These are phyloP conservation scores for Sarcophaga caerulescens DNA, from an alignment of 2,888 invertebrate genomes.

Conservation along the genomic window DNA sequence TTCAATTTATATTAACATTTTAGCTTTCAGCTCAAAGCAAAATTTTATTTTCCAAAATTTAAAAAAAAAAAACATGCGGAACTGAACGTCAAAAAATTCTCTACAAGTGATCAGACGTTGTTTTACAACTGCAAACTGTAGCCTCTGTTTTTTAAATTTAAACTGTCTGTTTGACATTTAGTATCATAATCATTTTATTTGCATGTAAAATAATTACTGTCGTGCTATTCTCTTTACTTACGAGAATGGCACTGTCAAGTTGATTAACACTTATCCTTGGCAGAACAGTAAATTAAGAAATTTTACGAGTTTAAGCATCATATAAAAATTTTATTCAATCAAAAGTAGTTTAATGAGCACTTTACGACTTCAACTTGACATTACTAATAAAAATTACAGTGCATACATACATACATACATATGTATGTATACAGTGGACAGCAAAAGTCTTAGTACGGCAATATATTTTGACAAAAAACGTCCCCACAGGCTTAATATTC, in stretches of 20 bases:
- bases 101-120: conserved; percentile 15
- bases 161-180: not conserved
- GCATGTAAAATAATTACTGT: no score
- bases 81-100: conserved; percentile 51
- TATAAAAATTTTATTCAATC: conserved; percentile 23
- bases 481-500: no score
- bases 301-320: conserved; percentile 46
- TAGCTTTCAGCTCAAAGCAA: no score
- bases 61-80: conserved; percentile 15
- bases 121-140: conserved; percentile 37
- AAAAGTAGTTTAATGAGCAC: conserved; percentile 16
- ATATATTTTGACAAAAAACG: no score
- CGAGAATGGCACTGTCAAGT: conserved; percentile 28
- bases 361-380: conserved; percentile 29
- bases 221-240: conserved; percentile 1
- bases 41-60: no score
- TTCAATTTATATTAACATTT: no score
- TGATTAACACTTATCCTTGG: conserved; percentile 38
- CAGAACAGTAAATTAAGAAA: conserved; percentile 49
- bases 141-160: conserved; percentile 30
- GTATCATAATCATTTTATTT: not conserved
- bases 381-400: not conserved
- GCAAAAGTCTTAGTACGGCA: no score
- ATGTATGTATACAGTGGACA: no score
- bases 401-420: not conserved